Base-by-base conservation (phyloP, 1,140 invertebrate species). In the Meloidogyne chitwoodi region DNA sequence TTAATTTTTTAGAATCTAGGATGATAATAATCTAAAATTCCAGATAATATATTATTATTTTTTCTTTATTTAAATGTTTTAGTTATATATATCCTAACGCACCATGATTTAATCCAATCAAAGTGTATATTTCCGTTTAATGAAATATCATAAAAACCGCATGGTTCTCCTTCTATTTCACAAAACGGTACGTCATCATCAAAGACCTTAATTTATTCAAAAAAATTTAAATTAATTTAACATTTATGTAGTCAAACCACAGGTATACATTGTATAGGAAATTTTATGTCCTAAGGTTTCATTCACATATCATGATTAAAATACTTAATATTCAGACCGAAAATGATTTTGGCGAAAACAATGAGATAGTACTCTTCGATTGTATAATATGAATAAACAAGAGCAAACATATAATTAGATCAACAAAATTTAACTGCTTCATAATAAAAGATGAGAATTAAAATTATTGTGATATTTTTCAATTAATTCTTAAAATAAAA, bases 71-170 rank as follows among this genome's bases (percentile, higher is more conserved):
- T n/a, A n/a, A n/a, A n/a, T n/a, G n/a, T n/a, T n/a, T n/a, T n/a
- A n/a, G n/a, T n/a, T n/a, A 63, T 63, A 14, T 27, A n/a, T 38
- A 66, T 31, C 22, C 1, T 2, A 31, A 3, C 65, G 16, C 38
- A 67, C 65, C 65, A 67, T 8, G 65, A 67, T 41, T 67, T 67
- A 22, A 67, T 41, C 65, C 65, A 67, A 22, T 67, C 65, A 31
- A 67, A 41, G 19, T 67, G 65, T 19, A 34, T 67, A 41, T 67
- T 67, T 31, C 65, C 65, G 65, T 67, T 41, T 8, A 67, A 22
- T 10, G 65, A 67, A 10, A 67, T 67, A 41, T 67, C 65, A n/a
- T 24, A 67, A 41, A 67, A 67, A 2, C 65, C 65, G n/a, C 65
- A 67, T n/a, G 65, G 65, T 41, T 67, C 65, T n/a, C 65, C 29